phyloP scores from a whole-genome alignment of 1,140 invertebrate genomes.

The Galendromus occidentalis region DNA sequence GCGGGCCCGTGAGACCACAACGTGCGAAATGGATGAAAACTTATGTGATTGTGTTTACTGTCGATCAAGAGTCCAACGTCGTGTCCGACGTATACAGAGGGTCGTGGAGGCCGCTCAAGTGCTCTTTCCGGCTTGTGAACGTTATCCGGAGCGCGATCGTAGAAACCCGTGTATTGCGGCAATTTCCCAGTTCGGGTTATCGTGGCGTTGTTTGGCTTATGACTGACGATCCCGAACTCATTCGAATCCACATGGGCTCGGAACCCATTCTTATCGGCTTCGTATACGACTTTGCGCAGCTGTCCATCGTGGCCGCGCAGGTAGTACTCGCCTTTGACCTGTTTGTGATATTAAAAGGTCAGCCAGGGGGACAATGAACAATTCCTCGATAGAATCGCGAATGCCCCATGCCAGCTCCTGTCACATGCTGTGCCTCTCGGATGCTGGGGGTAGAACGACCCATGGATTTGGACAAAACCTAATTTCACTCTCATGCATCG shows the following conservation, averaged over 20 bases:
- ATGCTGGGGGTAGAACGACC: too few relatives aligned
- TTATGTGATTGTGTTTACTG: too few relatives aligned
- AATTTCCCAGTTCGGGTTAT: background rate
- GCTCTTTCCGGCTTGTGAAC: background rate
- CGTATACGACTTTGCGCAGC: slow-evolving; percentile 1
- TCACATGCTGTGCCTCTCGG: too few relatives aligned
- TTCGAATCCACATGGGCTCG: background rate
- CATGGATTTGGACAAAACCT: too few relatives aligned
- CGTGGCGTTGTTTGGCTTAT: background rate
- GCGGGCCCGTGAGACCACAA: too few relatives aligned
- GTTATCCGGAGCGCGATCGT: background rate
- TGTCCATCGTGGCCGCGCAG: slow-evolving; percentile 4
- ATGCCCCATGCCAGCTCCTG: too few relatives aligned
- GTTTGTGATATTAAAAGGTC: too few relatives aligned
- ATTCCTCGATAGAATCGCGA: too few relatives aligned
- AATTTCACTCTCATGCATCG: too few relatives aligned
- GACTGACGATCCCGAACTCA: background rate
- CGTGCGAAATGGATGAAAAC: too few relatives aligned
- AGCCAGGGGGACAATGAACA: too few relatives aligned
- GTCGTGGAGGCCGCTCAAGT: background rate
- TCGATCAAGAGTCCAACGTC: background rate
- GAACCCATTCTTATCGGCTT: slow-evolving; percentile 1
- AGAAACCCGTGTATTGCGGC: background rate
- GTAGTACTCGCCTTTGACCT: slow-evolving; percentile 5
- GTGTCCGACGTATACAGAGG: background rate